A percentile compares a stretch with the other conserved stretches of the same genome.
These are phyloP conservation scores for Syngnathus typhle DNA, from an alignment of 2,113 vertebrate genomes.

Conservation along the genomic window DNA sequence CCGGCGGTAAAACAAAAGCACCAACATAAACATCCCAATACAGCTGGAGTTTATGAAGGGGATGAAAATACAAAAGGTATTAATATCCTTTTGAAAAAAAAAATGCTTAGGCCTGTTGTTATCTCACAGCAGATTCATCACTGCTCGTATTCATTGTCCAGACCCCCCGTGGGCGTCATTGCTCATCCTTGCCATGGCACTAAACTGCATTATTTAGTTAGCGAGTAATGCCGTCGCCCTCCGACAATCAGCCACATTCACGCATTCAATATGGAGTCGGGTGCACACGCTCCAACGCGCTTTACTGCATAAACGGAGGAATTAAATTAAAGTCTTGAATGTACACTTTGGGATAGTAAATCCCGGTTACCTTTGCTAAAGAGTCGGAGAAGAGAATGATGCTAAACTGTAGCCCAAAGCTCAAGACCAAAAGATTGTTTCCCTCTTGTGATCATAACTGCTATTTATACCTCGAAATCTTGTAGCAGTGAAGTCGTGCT, in stretches of 20 bases:
- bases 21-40: conserved; percentile 33
- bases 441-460: no score
- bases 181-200: conserved; percentile 65
- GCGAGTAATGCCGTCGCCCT: conserved; percentile 55
- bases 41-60: conserved; percentile 44
- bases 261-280: conserved; percentile 37
- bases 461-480: no score
- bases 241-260: conserved; percentile 33
- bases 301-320: not conserved
- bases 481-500: no score
- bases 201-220: conserved; percentile 70
- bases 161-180: conserved; percentile 64
- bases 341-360: not conserved
- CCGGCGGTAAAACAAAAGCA: conserved; percentile 30
- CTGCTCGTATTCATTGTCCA: conserved; percentile 59
- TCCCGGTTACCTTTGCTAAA: not conserved
- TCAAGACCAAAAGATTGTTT: not conserved
- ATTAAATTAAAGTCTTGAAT: not conserved
- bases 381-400: not conserved
- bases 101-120: conserved; percentile 49
- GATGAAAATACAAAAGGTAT: conserved; percentile 41
- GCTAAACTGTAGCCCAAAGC: no score
- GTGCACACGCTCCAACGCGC: conserved; percentile 24
- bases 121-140: conserved; percentile 60
- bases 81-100: conserved; percentile 53